Evolutionary conservation across 1,140 invertebrate genomes (phyloP).

Genomic region (Heliconius congener): DNA sequence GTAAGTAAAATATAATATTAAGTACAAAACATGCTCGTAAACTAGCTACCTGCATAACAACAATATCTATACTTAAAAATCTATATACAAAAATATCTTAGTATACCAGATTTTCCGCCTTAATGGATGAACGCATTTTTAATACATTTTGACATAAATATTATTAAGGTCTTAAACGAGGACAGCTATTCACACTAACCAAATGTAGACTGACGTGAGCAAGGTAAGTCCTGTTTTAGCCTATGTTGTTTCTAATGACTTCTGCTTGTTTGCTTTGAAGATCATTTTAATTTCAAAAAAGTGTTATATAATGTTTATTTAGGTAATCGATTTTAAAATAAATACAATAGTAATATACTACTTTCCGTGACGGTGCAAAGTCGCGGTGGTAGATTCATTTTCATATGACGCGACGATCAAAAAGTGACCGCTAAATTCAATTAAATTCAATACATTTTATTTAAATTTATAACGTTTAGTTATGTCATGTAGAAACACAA

Average conservation of each 20-base stretch:
- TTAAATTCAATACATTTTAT: no score
- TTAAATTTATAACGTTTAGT: no score
- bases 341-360: no score
- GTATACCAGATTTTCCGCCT: constrained; percentile 28
- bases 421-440: no score
- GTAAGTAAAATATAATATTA: not conserved
- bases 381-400: no score
- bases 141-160: constrained; percentile 35
- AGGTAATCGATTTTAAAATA: no score
- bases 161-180: constrained; percentile 30
- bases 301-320: no score
- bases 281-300: not conserved
- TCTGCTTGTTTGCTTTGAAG: not conserved
- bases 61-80: not conserved
- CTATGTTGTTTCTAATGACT: constrained; percentile 12
- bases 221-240: constrained; percentile 24
- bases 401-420: no score
- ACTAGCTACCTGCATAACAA: constrained; percentile 1
- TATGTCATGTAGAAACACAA: no score
- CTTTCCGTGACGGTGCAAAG: no score
- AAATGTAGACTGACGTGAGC: constrained; percentile 34
- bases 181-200: constrained; percentile 23
- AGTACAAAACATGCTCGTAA: not conserved
- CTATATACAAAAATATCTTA: constrained; percentile 13
- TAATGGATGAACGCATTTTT: constrained; percentile 31